Percentiles rank a stretch among this genome's conserved stretches.
Conservation (phyloP, 1,140 invertebrate species). For the Ceratina japonica region DNA sequence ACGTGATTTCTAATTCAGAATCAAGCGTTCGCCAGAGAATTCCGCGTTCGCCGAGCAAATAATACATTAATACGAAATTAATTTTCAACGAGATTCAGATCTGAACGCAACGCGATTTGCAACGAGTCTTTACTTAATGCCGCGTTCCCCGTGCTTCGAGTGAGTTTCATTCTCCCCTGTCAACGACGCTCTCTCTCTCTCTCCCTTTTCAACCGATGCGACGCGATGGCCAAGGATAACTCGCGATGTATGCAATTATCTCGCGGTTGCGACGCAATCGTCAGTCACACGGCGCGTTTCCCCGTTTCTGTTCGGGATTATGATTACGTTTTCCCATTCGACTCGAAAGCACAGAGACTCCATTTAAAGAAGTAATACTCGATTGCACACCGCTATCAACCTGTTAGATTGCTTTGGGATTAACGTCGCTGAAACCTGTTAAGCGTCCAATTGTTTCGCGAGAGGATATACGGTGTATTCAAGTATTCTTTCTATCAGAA, state of each 20-base stretch:
- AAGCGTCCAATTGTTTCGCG: not conserved
- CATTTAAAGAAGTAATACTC: conserved; percentile 13
- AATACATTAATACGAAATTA: conserved; percentile 3
- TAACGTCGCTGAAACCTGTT: conserved; percentile 8
- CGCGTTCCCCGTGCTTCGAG: conserved; percentile 25
- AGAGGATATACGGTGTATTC: not conserved
- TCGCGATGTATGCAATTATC: conserved; percentile 9
- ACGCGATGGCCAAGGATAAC: not conserved
- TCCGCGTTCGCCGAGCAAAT: not conserved
- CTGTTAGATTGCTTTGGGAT: conserved; percentile 3
- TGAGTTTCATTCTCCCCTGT: conserved; percentile 1
- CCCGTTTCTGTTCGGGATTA: not conserved
- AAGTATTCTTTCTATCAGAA: not conserved
- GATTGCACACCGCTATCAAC: not conserved
- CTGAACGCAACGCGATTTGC: conserved; percentile 54
- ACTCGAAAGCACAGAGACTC: not conserved
- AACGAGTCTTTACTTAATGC: conserved; percentile 69
- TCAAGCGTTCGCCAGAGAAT: conserved; percentile 1
- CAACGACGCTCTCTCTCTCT: not conserved
- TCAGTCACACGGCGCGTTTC: not conserved
- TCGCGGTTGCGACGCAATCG: not conserved
- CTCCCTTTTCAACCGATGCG: not conserved
- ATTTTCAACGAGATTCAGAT: conserved; percentile 12
- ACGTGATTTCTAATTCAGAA: not conserved
- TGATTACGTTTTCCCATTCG: conserved; percentile 6